Percentiles rank a stretch among this genome's conserved stretches.
These are phyloP conservation scores for Lasaia peninsularis DNA, from an alignment of 1,140 invertebrate genomes.

Conservation along the genomic window DNA sequence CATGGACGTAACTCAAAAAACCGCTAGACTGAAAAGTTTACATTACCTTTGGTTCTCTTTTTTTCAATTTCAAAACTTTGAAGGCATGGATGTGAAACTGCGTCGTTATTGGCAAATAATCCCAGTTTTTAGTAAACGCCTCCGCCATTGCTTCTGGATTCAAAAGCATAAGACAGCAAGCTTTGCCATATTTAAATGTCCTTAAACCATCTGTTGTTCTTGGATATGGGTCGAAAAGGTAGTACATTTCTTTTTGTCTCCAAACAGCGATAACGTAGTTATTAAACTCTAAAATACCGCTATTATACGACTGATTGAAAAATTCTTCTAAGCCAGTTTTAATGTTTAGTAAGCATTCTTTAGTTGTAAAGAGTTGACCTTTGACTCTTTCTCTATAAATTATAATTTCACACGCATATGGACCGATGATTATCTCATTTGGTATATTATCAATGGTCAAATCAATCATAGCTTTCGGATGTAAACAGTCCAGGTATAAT, in stretches of 20 bases:
- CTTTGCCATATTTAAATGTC: constrained; percentile 58
- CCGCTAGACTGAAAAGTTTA: too few relatives aligned
- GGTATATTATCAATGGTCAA: constrained; percentile 74
- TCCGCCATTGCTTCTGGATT: constrained; percentile 65
- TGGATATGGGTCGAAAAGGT: constrained; percentile 77
- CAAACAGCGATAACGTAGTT: constrained; percentile 71
- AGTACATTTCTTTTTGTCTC: constrained; percentile 77
- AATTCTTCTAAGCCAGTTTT: constrained; percentile 58
- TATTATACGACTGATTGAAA: constrained; percentile 68
- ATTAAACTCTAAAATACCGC: constrained; percentile 73
- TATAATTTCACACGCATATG: constrained; percentile 76
- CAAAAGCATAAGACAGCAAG: constrained; percentile 74
- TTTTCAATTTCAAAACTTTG: constrained; percentile 71
- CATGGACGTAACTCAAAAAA: too few relatives aligned
- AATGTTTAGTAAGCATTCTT: constrained; percentile 69
- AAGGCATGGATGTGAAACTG: constrained; percentile 76
- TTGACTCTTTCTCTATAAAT: constrained; percentile 73
- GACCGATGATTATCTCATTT: constrained; percentile 74
- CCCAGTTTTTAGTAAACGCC: constrained; percentile 69
- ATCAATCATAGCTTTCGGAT: constrained; percentile 65
- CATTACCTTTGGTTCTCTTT: constrained; percentile 53
- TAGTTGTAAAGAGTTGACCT: constrained; percentile 69
- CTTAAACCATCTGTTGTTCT: constrained; percentile 63
- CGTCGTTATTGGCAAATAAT: constrained; percentile 65
- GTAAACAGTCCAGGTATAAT: constrained; percentile 63